Evolutionary conservation across 2,888 invertebrate species (phyloP), one percentile per base, ranked within the genome.

Genomic region (Pseudococcus longispinus): DNA sequence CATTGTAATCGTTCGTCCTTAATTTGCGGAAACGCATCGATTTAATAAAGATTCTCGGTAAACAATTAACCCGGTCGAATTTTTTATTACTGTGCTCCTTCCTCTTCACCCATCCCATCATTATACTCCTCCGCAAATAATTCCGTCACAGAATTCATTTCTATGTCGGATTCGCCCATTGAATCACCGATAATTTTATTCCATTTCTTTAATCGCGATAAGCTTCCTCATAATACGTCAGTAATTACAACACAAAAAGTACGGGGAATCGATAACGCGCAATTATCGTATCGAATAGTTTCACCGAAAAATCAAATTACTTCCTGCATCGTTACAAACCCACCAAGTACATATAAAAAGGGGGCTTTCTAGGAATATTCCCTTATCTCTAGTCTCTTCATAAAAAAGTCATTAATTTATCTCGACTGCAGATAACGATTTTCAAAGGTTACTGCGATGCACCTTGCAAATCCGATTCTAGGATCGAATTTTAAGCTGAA

Each of bases 1-100:
- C 60, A 60, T 60, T 60, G 60, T 60, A 60, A 60, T 60, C 5
- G 60, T 23, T 70, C n/a, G 70, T 13, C 29, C 70, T 70, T 70
- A 70, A 70, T 70, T 70, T 70, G 18, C 70, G 70, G 70, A 70
- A 70, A 70, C 70, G 70, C 70, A 70, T 70, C 29, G 29, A 70
- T 70, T 70, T 70, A 29, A 70, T 60, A 20, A 60, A 60, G 9
- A 60, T 2, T 23, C 60, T 60, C 15, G 15, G 70, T 70, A 70
- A 70, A 70, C 70, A 70, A 70, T 70, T 70, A 60, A 29, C 70
- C 29, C 70, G 29, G 70, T 70, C 29, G 18, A 29, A 26, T 70
- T 70, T 65, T 46, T 23, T 60, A 60, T 60, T 60, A 60, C 23
- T 11, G 0, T 1, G 60, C 9, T 20, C 23, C 9, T 6, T n/a